Base-by-base conservation (phyloP, 2,113 vertebrate genomes). In the Apteryx owenii region DNA sequence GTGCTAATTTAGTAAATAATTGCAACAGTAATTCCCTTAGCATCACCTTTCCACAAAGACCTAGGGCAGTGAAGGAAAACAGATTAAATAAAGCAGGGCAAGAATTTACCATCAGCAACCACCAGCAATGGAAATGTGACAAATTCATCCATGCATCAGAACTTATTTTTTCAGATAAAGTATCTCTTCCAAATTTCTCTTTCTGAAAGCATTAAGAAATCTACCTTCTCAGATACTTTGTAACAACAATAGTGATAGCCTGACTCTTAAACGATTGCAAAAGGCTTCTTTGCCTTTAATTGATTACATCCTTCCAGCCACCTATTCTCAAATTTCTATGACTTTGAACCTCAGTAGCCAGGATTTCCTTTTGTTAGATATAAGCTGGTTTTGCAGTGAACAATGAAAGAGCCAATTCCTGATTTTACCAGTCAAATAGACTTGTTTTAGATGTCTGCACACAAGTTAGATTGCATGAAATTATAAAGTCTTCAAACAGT, bases 401-500 rank as follows among this genome's bases (percentile, higher is more conserved):
- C 4, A 68, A 40, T n/a, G 64, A 38, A 3, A 89, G 16, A 60
- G 31, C 5, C 0, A 64, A 33, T 65, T 61, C 31, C 29, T 21
- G 77, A 3, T 51, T 86, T 48, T 48, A 79, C 8, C 28, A 70
- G n/a, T 40, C 53, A 66, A 66, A 75, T 10, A 8, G 25, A 68
- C 54, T 56, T 81, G 44, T 22, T 93, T 89, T 60, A 73, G 7
- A 18, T 8, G 12, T n/a, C 62, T 56, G 42, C 69, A 66, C 23
- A 22, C 10, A 60, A 28, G 13, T 48, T 23, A 50, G 11, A 80
- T 0, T n/a, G 26, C 6, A 75, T 21, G 44, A 38, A 73, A n/a
- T 33, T 12, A 80, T 0, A 69, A 3, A 80, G 4, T 60, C 53
- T 50, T 77, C 50, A 58, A 19, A 0, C 17, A 14, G 28, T 11